These are phyloP conservation scores for Bufotes viridis DNA, from an alignment of 2,797 vertebrate species.

Conservation along the genomic window DNA sequence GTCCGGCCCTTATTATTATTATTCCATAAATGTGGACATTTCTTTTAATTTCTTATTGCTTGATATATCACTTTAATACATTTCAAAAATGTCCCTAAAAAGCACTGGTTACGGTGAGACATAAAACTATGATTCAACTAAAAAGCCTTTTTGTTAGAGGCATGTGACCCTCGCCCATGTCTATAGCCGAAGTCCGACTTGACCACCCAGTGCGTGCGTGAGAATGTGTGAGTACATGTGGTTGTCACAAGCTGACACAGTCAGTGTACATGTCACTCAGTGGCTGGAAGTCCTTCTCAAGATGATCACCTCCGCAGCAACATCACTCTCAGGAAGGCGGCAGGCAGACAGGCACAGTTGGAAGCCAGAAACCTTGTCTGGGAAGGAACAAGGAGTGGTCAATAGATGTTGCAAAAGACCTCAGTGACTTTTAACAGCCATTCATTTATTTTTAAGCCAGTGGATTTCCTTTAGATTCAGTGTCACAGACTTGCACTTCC, in stretches of 20 bases:
- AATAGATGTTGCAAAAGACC: constrained; percentile 37
- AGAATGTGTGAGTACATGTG: constrained; percentile 34
- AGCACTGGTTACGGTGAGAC: not conserved
- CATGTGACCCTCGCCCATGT: constrained; percentile 17
- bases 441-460: constrained; percentile 35
- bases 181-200: not conserved
- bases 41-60: not conserved
- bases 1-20: not conserved
- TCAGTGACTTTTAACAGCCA: constrained; percentile 22
- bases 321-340: constrained; percentile 69
- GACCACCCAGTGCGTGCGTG: not conserved
- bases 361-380: constrained; percentile 66
- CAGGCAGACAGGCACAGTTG: constrained; percentile 61
- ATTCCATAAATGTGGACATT: not conserved
- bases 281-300: constrained; percentile 65
- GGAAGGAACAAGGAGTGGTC: constrained; percentile 42
- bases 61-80: not conserved
- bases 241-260: constrained; percentile 27
- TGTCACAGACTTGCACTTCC: not conserved
- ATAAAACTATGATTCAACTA: not conserved
- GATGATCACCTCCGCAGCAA: constrained; percentile 10
- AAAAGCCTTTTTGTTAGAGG: not conserved
- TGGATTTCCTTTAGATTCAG: constrained; percentile 11
- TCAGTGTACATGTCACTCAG: constrained; percentile 37
- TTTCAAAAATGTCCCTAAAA: not conserved